phyloP scores from a whole-genome alignment of 2,888 invertebrate genomes.

The Agrenia bidenticulata region DNA sequence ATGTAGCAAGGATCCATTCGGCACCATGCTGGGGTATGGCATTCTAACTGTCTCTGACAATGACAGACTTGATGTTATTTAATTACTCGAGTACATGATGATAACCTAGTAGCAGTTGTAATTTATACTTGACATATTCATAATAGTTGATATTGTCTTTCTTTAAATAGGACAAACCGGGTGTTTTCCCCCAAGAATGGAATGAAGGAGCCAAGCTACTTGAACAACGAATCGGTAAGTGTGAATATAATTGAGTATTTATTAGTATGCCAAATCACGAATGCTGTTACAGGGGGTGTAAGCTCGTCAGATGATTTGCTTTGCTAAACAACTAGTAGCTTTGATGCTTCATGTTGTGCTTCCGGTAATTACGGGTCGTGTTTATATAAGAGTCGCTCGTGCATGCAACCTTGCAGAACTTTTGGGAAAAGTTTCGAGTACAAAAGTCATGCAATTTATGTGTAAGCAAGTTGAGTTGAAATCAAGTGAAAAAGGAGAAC shows the following conservation, averaged over 20 bases:
- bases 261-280: not conserved
- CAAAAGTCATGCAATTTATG: too few relatives aligned
- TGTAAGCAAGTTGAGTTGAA: too few relatives aligned
- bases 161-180: constrained; percentile 65
- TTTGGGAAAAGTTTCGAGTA: not conserved
- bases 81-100: too few relatives aligned
- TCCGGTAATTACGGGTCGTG: not conserved
- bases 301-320: not conserved
- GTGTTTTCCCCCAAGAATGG: constrained; percentile 74
- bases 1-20: too few relatives aligned
- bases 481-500: too few relatives aligned
- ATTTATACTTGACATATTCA: too few relatives aligned
- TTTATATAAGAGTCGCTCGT: not conserved
- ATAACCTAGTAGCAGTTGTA: too few relatives aligned
- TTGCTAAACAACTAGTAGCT: not conserved
- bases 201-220: constrained; percentile 83
- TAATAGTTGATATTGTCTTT: too few relatives aligned
- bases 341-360: not conserved
- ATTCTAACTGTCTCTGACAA: too few relatives aligned
- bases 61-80: too few relatives aligned
- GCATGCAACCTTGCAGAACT: not conserved
- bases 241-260: not conserved
- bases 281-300: not conserved
- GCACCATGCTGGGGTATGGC: too few relatives aligned
- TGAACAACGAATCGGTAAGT: constrained; percentile 74